Percentiles rank a stretch among this genome's conserved stretches.
phyloP scores from a whole-genome alignment of 2,797 vertebrate genomes.

The Staurois parvus region DNA sequence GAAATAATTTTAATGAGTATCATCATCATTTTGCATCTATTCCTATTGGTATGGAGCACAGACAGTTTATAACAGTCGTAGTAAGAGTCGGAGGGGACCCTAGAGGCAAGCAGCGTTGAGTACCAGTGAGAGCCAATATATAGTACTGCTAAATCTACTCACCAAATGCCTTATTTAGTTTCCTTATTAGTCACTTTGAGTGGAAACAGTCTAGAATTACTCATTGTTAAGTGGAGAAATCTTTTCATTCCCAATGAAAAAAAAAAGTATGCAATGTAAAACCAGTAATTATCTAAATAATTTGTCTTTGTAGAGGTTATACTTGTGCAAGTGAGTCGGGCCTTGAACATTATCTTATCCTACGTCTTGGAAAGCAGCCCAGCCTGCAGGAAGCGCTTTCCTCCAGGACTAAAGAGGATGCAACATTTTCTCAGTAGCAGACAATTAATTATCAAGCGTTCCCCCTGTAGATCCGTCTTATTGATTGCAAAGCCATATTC shows the following conservation, averaged over 20 bases:
- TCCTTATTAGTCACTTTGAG: not conserved
- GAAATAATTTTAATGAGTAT: too few relatives aligned
- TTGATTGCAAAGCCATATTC: constrained; percentile 57
- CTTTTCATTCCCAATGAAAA: not conserved
- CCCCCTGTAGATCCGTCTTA: constrained; percentile 47
- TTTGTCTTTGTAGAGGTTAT: constrained; percentile 28
- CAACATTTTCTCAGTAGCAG: constrained; percentile 46
- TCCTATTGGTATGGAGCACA: too few relatives aligned
- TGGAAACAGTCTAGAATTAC: not conserved
- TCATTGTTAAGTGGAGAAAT: not conserved
- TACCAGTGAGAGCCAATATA: too few relatives aligned
- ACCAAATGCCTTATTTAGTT: not conserved
- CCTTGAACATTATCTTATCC: constrained; percentile 39
- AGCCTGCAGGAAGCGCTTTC: constrained; percentile 44
- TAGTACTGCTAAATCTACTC: not conserved
- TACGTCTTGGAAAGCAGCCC: constrained; percentile 38
- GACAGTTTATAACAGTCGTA: too few relatives aligned
- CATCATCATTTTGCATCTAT: too few relatives aligned
- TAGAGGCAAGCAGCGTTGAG: too few relatives aligned
- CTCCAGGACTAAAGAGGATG: constrained; percentile 16
- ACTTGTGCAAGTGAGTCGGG: constrained; percentile 1
- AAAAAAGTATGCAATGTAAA: constrained; percentile 1
- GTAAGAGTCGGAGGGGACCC: too few relatives aligned
- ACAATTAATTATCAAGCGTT: constrained; percentile 55
- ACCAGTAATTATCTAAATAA: constrained; percentile 38